phyloP scores from a whole-genome alignment of 2,888 invertebrate genomes.

The Rhorus exstirpatorius region DNA sequence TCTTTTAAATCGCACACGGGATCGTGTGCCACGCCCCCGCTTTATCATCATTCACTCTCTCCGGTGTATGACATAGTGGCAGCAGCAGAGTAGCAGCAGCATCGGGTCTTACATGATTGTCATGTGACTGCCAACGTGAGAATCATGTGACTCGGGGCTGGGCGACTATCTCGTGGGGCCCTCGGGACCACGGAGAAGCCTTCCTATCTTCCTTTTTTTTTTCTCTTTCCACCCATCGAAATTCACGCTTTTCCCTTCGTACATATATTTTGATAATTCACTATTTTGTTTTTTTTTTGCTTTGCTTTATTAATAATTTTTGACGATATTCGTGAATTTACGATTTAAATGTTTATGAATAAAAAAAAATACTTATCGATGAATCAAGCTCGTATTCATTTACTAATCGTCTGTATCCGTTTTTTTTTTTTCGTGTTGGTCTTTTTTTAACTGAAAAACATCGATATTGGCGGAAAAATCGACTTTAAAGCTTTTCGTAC shows the following conservation, averaged over 20 bases:
- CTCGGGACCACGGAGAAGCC: constrained; percentile 39
- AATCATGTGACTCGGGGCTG: constrained; percentile 84
- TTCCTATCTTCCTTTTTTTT: constrained; percentile 16
- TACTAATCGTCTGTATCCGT: too few species aligned
- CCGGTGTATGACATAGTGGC: constrained; percentile 57
- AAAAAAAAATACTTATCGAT: too few species aligned
- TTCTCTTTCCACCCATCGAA: background rate
- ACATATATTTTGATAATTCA: background rate
- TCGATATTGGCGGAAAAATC: background rate
- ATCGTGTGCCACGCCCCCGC: constrained; percentile 82
- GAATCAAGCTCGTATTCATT: too few species aligned
- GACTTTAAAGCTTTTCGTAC: background rate
- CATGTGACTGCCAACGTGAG: constrained; percentile 86
- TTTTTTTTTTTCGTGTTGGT: too few species aligned
- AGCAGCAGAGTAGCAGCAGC: constrained; percentile 24
- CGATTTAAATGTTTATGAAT: too few species aligned
- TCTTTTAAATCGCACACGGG: constrained; percentile 47
- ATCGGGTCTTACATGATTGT: constrained; percentile 83
- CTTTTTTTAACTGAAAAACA: too few species aligned
- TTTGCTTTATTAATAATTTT: too few species aligned
- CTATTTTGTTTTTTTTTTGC: too few species aligned
- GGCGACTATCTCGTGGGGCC: constrained; percentile 70
- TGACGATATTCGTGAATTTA: too few species aligned
- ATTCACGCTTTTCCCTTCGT: background rate
- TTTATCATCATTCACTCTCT: constrained; percentile 67